Percentiles rank a stretch among this genome's conserved stretches.
phyloP scores from a whole-genome alignment of 2,113 vertebrate genomes.

The Paralichthys olivaceus region DNA sequence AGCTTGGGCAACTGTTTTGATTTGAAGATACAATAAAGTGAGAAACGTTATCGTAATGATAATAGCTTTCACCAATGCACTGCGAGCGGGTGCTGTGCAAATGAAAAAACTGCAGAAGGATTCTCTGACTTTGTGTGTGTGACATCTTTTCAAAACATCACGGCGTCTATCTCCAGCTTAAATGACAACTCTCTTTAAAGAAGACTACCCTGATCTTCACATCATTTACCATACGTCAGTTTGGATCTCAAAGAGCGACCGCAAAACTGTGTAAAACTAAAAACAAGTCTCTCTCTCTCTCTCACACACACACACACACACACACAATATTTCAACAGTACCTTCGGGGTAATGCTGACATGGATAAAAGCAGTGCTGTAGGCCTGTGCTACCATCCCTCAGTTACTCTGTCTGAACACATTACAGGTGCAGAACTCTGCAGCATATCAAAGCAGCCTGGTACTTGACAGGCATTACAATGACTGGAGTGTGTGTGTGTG shows the following conservation, averaged over 20 bases:
- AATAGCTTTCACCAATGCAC: background rate
- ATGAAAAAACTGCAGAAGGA: conserved; percentile 1
- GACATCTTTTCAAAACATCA: background rate
- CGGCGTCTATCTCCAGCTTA: background rate
- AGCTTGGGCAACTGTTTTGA: conserved; percentile 13
- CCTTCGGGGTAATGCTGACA: background rate
- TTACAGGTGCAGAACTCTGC: too few species aligned
- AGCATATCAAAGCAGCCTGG: too few species aligned
- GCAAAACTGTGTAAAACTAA: background rate
- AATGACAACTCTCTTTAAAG: conserved; percentile 12
- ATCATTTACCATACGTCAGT: background rate
- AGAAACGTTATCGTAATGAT: background rate
- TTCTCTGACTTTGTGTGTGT: background rate
- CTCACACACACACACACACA: too few species aligned
- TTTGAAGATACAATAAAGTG: conserved; percentile 17
- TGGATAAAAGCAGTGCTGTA: conserved; percentile 1
- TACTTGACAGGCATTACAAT: too few species aligned
- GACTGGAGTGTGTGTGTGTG: too few species aligned
- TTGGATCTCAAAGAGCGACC: conserved; percentile 9
- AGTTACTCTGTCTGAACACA: background rate
- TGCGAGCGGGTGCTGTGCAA: background rate
- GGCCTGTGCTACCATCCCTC: background rate
- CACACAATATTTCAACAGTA: background rate
- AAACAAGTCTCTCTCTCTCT: background rate
- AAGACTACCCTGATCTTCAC: conserved; percentile 4